A percentile compares a stretch with the other conserved stretches of the same genome.
These are phyloP conservation scores for Mesochorus sp. DNA, from an alignment of 2,888 invertebrate genomes.

Conservation along the genomic window DNA sequence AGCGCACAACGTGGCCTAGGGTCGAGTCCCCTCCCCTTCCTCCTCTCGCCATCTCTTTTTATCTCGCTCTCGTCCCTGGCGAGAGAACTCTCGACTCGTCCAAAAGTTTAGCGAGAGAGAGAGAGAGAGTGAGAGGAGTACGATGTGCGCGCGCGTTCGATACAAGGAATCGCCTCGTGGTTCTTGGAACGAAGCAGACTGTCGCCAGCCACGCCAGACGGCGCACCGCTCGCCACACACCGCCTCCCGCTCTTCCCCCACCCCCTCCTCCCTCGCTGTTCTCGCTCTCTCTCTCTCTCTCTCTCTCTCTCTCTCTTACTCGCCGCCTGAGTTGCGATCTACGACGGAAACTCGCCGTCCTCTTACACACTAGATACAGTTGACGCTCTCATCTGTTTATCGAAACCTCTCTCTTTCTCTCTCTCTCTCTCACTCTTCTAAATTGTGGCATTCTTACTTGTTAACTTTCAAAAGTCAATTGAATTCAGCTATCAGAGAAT, in stretches of 20 bases:
- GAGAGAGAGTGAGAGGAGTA: constrained; percentile 17
- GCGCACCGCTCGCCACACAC: constrained; percentile 78
- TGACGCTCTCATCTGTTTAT: neutral
- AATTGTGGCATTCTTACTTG: neutral
- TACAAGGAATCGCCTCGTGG: constrained; percentile 81
- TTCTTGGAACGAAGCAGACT: constrained; percentile 81
- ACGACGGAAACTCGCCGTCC: no score
- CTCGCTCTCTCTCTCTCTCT: constrained; percentile 22
- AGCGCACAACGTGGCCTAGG: constrained; percentile 39
- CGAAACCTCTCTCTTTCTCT: constrained; percentile 51
- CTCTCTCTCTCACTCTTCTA: constrained; percentile 1
- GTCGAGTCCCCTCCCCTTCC: constrained; percentile 60
- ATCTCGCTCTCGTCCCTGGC: constrained; percentile 59
- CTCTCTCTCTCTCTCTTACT: constrained; percentile 48
- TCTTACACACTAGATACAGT: no score
- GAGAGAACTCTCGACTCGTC: constrained; percentile 53
- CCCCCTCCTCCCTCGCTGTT: constrained; percentile 49
- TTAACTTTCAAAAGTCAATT: no score
- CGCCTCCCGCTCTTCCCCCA: constrained; percentile 48
- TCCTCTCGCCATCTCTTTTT: constrained; percentile 55
- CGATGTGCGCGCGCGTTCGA: constrained; percentile 75
- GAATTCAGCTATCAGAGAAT: no score
- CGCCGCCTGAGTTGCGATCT: constrained; percentile 16
- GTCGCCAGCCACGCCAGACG: constrained; percentile 81
- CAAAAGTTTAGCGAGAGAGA: constrained; percentile 25